Base-by-base conservation (phyloP, 2,797 vertebrate species). In the Scleropages formosus region DNA sequence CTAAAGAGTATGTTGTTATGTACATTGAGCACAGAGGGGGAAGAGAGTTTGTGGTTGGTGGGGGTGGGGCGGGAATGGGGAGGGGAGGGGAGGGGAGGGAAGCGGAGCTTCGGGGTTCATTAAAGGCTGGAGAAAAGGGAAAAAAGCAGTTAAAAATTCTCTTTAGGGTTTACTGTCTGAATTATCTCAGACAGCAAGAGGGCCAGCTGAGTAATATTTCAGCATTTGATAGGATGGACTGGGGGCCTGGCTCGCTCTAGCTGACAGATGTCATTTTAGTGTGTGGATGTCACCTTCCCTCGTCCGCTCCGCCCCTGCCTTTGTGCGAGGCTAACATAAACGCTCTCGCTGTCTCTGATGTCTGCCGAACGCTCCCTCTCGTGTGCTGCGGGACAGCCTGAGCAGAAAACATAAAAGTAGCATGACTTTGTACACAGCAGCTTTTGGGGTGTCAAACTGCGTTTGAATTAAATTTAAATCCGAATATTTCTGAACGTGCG, bases 1-100 rank as follows among this genome's bases (percentile, higher is more conserved):
- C 89, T 92, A 90, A 92, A 92, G 91, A 91, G 86, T 91, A 90
- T 86, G 89, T 84, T 89, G 87, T 91, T 91, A 91, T 93, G 91
- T 93, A 92, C 90, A 91, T 91, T 89, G 88, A 88, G 87, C 47
- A 70, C 85, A 87, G 81, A 83, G 80, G 83, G 83, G 81, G 59
- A 67, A 59, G 47, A 31, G n/a, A 51, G 67, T 75, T 75, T 75
- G 64, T 66, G 53, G 59, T 72, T 46, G 53, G 53, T 46, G 61
- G 84, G 75, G 80, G 81, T 74, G 73, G 87, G 84, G 66, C 47
- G 73, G 66, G 47, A 27, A 4, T 62, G 62, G 22, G 58, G 65
- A 58, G 63, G 15, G n/a, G 49, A 47, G 56, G 74, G 73, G n/a
- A n/a, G n/a, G n/a, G n/a, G n/a, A n/a, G n/a, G n/a, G n/a, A n/a